phyloP scores from a whole-genome alignment of 2,888 invertebrate genomes.

The Synergus gifuensis region DNA sequence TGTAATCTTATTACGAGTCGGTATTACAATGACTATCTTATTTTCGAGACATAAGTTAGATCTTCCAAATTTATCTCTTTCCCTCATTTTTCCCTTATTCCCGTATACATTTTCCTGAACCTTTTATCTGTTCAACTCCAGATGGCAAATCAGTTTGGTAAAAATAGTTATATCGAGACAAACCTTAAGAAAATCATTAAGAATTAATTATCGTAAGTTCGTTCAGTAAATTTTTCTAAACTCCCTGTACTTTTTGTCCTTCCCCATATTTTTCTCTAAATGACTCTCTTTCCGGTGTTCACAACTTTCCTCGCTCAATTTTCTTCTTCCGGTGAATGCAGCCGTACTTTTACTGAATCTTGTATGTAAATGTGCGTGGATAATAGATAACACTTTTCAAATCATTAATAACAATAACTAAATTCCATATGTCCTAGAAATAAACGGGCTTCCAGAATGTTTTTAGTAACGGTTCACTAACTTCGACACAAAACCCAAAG shows the following conservation, averaged over 20 bases:
- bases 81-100: not conserved
- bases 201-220: no score
- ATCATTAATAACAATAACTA: slow-evolving; percentile 41
- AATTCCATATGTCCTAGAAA: not conserved
- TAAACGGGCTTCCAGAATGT: slow-evolving; percentile 2
- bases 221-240: no score
- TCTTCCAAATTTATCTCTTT: not conserved
- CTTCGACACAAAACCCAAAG: slow-evolving; percentile 1
- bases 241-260: no score
- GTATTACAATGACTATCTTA: slow-evolving; percentile 16
- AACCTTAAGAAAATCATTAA: no score
- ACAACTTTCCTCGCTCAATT: not conserved
- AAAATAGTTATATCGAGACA: no score
- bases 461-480: slow-evolving; percentile 11
- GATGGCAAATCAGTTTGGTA: no score
- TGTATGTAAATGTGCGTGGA: slow-evolving; percentile 19
- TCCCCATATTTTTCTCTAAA: not conserved
- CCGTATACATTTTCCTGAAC: not conserved
- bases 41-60: slow-evolving; percentile 7
- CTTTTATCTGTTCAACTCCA: no score
- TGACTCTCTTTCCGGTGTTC: slow-evolving; percentile 10
- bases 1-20: slow-evolving; percentile 30
- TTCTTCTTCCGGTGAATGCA: slow-evolving; percentile 44
- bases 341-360: slow-evolving; percentile 1
- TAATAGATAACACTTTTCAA: slow-evolving; percentile 52